These are phyloP conservation scores for Arrhamphus sclerolepis DNA, from an alignment of 2,797 vertebrate genomes.

Conservation along the genomic window DNA sequence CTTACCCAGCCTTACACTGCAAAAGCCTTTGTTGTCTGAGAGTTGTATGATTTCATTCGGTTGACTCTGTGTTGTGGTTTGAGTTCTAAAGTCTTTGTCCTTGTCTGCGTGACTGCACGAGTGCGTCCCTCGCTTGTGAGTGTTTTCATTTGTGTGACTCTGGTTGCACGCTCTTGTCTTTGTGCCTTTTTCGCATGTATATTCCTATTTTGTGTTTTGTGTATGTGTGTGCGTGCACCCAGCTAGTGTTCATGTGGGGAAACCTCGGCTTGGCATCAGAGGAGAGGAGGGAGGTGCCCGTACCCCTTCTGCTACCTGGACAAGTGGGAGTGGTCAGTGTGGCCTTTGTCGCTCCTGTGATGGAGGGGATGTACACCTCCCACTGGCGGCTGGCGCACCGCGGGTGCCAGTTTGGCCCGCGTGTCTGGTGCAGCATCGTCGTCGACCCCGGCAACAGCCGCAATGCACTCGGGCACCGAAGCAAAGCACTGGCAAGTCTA, in stretches of 20 bases:
- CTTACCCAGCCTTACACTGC: slow-evolving; percentile 41
- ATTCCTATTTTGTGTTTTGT: slow-evolving; percentile 73
- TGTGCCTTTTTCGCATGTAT: slow-evolving; percentile 66
- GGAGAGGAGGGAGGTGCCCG: slow-evolving; percentile 88
- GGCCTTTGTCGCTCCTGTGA: slow-evolving; percentile 90
- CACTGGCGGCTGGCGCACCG: slow-evolving; percentile 97
- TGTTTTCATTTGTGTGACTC: slow-evolving; percentile 44
- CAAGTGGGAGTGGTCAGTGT: slow-evolving; percentile 94
- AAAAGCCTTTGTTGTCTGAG: slow-evolving; percentile 50
- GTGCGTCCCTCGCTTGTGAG: slow-evolving; percentile 21
- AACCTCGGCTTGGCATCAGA: slow-evolving; percentile 91
- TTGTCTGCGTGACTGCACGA: slow-evolving; percentile 17
- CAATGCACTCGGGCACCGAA: slow-evolving; percentile 67
- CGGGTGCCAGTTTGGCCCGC: slow-evolving; percentile 94
- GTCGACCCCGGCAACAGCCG: slow-evolving; percentile 83
- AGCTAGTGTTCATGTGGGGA: slow-evolving; percentile 99
- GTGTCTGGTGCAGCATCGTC: slow-evolving; percentile 98
- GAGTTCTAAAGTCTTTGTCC: slow-evolving; percentile 55
- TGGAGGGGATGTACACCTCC: slow-evolving; percentile 96
- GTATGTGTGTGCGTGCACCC: slow-evolving; percentile 72
- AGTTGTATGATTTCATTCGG: slow-evolving; percentile 56
- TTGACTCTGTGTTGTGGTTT: slow-evolving; percentile 51
- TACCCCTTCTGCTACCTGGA: slow-evolving; percentile 90
- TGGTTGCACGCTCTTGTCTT: slow-evolving; percentile 60
- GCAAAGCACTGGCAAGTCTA: slow-evolving; percentile 84